Evolutionary conservation across 2,797 vertebrate species (phyloP), one percentile per base, ranked within the genome.

Genomic region (Fratercula arctica): DNA sequence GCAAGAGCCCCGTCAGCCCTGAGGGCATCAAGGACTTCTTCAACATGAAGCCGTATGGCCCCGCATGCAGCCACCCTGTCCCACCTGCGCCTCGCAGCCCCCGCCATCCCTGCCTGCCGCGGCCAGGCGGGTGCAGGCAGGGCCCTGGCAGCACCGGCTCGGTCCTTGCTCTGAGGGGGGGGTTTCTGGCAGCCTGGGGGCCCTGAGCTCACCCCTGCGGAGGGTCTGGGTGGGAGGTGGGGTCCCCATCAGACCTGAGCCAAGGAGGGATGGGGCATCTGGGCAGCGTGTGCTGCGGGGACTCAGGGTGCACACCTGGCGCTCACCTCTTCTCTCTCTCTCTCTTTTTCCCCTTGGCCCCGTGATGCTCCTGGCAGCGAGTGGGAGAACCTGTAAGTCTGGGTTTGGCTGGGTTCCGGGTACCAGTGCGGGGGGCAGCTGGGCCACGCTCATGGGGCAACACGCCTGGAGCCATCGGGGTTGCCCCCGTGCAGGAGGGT

Each of bases 361-460:
- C 96, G 56, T 96, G 92, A 87, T 93, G 96, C 97, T 98, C 96
- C 98, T 98, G 98, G 98, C 99, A 99, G 99, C 53, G 99, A 99
- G 95, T 99, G 99, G 99, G 99, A 99, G 97, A 99, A 99, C 97
- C 98, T 99, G 99, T 99, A 98, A 99, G 99, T 99, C 97, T 43
- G 70, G 46, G 81, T 74, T 69, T 54, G 82, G 85, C 43, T 21
- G 61, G 46, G 53, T 28, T 35, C 78, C 0, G 11, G 51, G 76
- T 53, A 28, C 46, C 5, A 6, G 68, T 76, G 77, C 2, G 37
- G 54, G 59, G 80, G 73, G 31, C 37, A 67, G 59, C 45, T 14
- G 53, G 41, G 74, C 25, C 3, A 1, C 14, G 6, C 63, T 68
- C 0, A 1, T 10, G 53, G 72, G 61, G 43, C 39, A 60, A 31